A percentile compares a stretch with the other conserved stretches of the same genome.
Evolutionary conservation across 2,888 invertebrate species (phyloP).

Genomic region (Conistra vaccinii): DNA sequence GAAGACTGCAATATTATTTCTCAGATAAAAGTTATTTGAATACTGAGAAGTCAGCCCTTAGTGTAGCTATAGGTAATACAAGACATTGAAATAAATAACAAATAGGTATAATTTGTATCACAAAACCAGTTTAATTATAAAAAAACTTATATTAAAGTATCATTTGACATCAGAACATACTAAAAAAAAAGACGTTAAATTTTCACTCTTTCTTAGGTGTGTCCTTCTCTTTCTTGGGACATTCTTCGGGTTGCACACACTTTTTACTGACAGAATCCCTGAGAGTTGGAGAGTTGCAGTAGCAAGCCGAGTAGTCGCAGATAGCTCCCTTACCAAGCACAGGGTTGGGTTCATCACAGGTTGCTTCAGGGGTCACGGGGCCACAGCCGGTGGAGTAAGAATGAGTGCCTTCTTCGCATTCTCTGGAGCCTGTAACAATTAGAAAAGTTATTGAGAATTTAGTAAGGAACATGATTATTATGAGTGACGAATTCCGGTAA

Average conservation of each 20-base stretch:
- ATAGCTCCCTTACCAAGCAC: neutral
- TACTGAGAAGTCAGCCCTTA: no score
- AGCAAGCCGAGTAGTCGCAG: conserved; percentile 70
- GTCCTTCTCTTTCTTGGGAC: neutral
- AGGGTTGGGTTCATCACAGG: conserved; percentile 77
- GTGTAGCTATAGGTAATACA: no score
- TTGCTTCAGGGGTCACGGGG: conserved; percentile 69
- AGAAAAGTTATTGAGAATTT: no score
- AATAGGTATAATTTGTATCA: neutral
- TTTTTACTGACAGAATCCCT: conserved; percentile 43
- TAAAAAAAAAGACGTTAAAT: neutral
- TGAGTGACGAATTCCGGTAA: no score
- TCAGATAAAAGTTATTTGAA: no score
- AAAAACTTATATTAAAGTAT: neutral
- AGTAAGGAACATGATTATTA: no score
- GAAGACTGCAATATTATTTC: no score
- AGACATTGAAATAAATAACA: conserved; percentile 5
- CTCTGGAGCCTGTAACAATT: conserved; percentile 63
- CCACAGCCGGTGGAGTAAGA: conserved; percentile 74
- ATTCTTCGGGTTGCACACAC: no score
- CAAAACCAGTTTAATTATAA: neutral
- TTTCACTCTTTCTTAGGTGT: conserved; percentile 58
- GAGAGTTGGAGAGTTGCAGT: conserved; percentile 78
- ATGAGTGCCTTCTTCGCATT: conserved; percentile 74
- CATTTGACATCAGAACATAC: neutral